Evolutionary conservation across 2,113 vertebrate genomes (phyloP).

Genomic region (Litocranius walleri): DNA sequence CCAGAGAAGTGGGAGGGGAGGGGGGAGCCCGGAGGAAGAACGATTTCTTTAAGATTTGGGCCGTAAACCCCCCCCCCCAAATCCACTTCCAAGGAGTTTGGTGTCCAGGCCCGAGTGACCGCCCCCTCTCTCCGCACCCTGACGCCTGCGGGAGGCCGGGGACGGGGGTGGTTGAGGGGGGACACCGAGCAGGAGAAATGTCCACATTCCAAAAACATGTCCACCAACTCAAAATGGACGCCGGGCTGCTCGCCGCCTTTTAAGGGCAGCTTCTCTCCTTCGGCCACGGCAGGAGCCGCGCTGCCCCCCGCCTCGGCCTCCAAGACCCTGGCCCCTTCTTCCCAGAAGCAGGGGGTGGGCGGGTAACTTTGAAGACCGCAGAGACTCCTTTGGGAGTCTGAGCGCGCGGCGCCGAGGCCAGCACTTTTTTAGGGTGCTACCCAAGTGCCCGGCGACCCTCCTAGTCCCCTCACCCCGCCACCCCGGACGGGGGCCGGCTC

Average conservation of each 20-base stretch:
- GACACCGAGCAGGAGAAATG: conserved; percentile 72
- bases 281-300: conserved; percentile 41
- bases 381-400: background rate
- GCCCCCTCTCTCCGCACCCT: background rate
- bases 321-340: conserved; percentile 26
- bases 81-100: conserved; percentile 46
- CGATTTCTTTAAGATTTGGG: conserved; percentile 65
- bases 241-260: conserved; percentile 76
- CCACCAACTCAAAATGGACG: conserved; percentile 98
- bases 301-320: conserved; percentile 37
- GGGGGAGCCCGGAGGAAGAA: conserved; percentile 79
- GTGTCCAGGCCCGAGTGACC: background rate
- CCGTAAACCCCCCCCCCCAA: conserved; percentile 44
- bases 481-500: conserved; percentile 52
- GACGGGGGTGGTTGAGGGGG: conserved; percentile 11
- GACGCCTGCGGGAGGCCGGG: background rate
- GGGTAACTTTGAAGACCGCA: conserved; percentile 65
- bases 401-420: conserved; percentile 58
- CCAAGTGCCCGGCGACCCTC: conserved; percentile 71
- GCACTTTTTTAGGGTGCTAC: conserved; percentile 80
- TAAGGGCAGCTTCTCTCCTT: conserved; percentile 73
- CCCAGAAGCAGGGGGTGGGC: background rate
- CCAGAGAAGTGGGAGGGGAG: conserved; percentile 54
- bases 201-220: conserved; percentile 91
- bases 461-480: background rate